These are phyloP conservation scores for Apus apus DNA, from an alignment of 2,113 vertebrate genomes.

Conservation along the genomic window DNA sequence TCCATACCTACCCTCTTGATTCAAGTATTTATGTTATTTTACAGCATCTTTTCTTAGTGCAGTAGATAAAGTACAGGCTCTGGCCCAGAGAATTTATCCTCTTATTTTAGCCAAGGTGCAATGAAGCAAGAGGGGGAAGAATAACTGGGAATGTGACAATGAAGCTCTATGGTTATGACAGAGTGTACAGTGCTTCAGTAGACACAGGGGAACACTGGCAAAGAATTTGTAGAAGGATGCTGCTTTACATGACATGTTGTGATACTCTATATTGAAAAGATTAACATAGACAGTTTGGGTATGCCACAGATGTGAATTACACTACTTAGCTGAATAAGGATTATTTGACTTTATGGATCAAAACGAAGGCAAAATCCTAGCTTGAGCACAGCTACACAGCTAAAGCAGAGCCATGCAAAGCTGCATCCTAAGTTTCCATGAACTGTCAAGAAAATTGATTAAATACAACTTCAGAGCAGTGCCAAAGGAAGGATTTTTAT, in stretches of 20 bases:
- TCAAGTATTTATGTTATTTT: background rate
- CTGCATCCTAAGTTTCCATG: background rate
- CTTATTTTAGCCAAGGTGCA: background rate
- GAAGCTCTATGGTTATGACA: background rate
- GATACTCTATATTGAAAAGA: background rate
- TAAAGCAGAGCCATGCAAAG: background rate
- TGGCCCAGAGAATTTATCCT: background rate
- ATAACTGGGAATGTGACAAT: background rate
- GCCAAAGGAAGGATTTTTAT: background rate
- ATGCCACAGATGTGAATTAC: background rate
- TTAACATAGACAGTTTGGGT: background rate
- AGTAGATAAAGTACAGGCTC: background rate
- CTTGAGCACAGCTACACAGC: background rate
- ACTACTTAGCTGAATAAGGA: background rate
- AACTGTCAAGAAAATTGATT: background rate
- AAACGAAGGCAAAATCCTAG: background rate
- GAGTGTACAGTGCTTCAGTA: background rate
- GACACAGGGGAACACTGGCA: background rate
- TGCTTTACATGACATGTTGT: background rate
- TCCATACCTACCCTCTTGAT: background rate
- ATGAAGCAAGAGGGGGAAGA: background rate
- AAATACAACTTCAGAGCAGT: conserved; percentile 5
- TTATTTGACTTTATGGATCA: background rate
- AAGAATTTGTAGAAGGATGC: background rate
- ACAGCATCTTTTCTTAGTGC: background rate